phyloP scores from a whole-genome alignment of 1,140 invertebrate species.

The Fopius arisanus region DNA sequence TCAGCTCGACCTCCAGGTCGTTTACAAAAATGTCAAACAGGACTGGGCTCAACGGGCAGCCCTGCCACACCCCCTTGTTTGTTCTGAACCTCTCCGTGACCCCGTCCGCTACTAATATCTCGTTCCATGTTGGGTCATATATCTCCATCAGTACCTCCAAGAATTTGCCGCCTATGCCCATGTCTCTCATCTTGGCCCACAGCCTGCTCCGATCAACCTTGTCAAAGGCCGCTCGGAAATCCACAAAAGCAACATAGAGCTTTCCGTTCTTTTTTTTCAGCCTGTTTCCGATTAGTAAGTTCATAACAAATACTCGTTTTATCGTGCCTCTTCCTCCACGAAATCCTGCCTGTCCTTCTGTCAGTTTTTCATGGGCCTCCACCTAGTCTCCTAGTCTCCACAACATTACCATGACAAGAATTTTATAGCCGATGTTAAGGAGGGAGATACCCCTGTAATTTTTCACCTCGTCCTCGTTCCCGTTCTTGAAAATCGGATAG shows the following conservation, averaged over 20 bases:
- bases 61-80: not conserved
- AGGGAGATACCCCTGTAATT: constrained; percentile 10
- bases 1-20: not conserved
- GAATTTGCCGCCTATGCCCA: not conserved
- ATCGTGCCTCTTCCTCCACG: not conserved
- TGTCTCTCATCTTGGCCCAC: not conserved
- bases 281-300: not conserved
- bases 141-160: not conserved
- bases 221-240: not conserved
- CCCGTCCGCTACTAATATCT: not conserved
- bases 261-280: not conserved
- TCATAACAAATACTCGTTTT: not conserved
- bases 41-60: not conserved
- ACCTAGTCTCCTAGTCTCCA: not conserved
- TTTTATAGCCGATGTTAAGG: constrained; percentile 1
- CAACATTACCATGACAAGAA: not conserved
- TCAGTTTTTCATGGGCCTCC: not conserved
- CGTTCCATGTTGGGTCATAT: not conserved
- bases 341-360: constrained; percentile 8
- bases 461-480: not conserved
- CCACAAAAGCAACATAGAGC: not conserved
- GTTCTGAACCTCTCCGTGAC: not conserved
- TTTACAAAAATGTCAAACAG: constrained; percentile 4
- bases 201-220: not conserved
- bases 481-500: not conserved